phyloP scores from a whole-genome alignment of 2,888 invertebrate genomes.

The Mesochorus sp. region DNA sequence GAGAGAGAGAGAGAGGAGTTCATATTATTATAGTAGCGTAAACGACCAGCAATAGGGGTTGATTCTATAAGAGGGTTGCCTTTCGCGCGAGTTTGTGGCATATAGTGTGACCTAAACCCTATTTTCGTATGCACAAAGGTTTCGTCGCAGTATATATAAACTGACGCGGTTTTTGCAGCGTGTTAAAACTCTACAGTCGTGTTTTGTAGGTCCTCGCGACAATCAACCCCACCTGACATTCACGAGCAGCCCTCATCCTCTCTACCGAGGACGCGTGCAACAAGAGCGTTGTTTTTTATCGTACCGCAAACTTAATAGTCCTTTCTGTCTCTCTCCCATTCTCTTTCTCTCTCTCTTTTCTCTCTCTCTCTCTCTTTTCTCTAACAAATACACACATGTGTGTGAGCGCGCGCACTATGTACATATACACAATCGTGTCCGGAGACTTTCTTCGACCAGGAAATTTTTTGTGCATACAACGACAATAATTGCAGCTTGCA shows the following conservation, averaged over 20 bases:
- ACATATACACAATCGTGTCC: conserved; percentile 48
- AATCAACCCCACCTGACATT: conserved; percentile 66
- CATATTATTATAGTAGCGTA: conserved; percentile 37
- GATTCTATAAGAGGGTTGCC: conserved; percentile 40
- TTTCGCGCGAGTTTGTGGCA: conserved; percentile 42
- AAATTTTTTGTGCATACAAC: conserved; percentile 60
- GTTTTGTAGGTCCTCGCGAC: conserved; percentile 68
- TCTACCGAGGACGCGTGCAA: conserved; percentile 27
- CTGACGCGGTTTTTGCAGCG: conserved; percentile 47
- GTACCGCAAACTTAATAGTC: conserved; percentile 57
- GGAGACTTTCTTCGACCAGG: conserved; percentile 67
- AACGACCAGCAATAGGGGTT: conserved; percentile 53
- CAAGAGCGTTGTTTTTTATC: conserved; percentile 18
- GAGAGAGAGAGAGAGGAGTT: conserved; percentile 35
- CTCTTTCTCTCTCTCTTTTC: background rate
- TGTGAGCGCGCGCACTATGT: no score
- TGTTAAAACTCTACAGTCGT: conserved; percentile 12
- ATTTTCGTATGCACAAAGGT: conserved; percentile 75
- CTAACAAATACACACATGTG: background rate
- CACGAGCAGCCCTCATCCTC: conserved; percentile 63
- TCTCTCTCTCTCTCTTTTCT: conserved; percentile 9
- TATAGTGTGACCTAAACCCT: conserved; percentile 59
- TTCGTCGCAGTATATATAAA: conserved; percentile 57
- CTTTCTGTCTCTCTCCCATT: conserved; percentile 4
- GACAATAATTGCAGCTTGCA: conserved; percentile 67